Evolutionary conservation across 1,140 invertebrate genomes (phyloP).

Genomic region (Zeugodacus cucurbitae): DNA sequence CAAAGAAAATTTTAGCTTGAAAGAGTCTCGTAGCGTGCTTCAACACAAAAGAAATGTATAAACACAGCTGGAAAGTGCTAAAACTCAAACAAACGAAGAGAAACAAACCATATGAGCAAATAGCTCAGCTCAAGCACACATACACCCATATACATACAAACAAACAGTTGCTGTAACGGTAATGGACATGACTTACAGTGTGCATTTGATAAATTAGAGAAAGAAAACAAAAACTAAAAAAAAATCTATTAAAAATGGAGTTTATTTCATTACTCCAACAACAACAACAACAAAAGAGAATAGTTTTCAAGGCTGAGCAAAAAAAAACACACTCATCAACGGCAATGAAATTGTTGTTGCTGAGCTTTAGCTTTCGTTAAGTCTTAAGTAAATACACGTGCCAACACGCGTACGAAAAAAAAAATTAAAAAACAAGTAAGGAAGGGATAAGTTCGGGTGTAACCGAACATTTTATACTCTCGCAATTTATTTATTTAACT

Average conservation of each 20-base stretch:
- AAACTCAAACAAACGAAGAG: no score
- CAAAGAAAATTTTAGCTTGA: no score
- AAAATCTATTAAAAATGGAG: not conserved
- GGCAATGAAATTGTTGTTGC: conserved; percentile 16
- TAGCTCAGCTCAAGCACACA: not conserved
- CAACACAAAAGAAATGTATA: no score
- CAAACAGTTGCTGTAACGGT: not conserved
- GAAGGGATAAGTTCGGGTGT: no score
- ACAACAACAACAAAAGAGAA: not conserved
- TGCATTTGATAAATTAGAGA: not conserved
- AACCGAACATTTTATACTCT: no score
- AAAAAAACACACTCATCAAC: not conserved
- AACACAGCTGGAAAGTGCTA: no score
- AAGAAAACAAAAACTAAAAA: not conserved
- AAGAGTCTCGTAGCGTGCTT: no score
- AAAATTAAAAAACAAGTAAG: no score
- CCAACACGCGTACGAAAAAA: not conserved
- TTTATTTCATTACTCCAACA: not conserved
- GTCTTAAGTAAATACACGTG: not conserved
- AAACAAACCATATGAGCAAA: not conserved
- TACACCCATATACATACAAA: no score
- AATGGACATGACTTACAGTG: not conserved
- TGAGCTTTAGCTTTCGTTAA: not conserved
- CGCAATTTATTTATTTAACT: no score
- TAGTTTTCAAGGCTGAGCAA: not conserved